Evolutionary conservation across 2,113 vertebrate genomes (phyloP), one percentile per base, ranked within the genome.

Genomic region (Diadophis punctatus): DNA sequence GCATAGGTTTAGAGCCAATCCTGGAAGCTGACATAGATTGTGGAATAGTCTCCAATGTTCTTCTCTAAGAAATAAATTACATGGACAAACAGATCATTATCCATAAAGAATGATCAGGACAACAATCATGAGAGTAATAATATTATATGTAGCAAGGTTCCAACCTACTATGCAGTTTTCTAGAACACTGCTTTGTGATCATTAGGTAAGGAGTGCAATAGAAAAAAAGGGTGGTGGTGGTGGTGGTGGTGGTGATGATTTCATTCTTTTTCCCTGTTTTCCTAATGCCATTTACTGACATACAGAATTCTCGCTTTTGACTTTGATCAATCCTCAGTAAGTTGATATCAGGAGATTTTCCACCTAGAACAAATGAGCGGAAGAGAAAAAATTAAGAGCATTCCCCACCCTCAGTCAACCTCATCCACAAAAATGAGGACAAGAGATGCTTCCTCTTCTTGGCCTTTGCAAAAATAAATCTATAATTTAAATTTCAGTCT

Each of bases 61-160:
- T 95, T 94, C 93, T 93, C 49, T 89, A 89, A 23, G 16, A 74
- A 55, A n/a, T 92, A 94, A 88, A 89, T 88, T 93, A 63, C 91
- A 34, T 68, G 27, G n/a, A 49, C 52, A 84, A 49, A 49, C 8
- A 68, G 46, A 60, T 87, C 2, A 14, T 86, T 86, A 86, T 20
- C 53, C 18, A 56, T 48, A 91, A n/a, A n/a, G 27, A 80, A 80
- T 80, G 74, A 80, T 80, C 39, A 80, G 74, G 74, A 22, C 20
- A 80, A 9, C 34, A 80, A 43, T 39, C 16, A 80, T 80, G 6
- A 80, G 34, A 22, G n/a, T 39, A 39, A 80, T 80, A 80, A 20
- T 39, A 34, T 34, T 74, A 74, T 74, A 9, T 22, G n/a, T 68
- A 68, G 4, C 11, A 68, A 68, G 60, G 68, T 20, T 43, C 74